Percentiles rank a stretch among this genome's conserved stretches.
Conservation (phyloP, 2,888 invertebrate species). For the Ellobium chinense region DNA sequence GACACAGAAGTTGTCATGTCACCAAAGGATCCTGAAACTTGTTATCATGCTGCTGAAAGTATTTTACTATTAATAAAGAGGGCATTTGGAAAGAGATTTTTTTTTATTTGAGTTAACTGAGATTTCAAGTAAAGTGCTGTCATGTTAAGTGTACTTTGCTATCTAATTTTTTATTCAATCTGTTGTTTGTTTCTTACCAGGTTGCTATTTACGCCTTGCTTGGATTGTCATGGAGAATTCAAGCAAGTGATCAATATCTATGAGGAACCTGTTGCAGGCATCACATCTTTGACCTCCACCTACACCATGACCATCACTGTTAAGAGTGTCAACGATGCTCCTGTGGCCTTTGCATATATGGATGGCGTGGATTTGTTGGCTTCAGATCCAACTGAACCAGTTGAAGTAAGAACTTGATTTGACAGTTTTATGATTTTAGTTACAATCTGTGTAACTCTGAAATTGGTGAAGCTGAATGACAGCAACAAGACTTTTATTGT, state of each 20-base stretch:
- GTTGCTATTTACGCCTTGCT: conserved; percentile 53
- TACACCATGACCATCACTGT: conserved; percentile 50
- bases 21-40: too few relatives aligned
- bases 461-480: too few relatives aligned
- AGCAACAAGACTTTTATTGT: too few relatives aligned
- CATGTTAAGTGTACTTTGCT: not conserved
- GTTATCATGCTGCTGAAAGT: too few relatives aligned
- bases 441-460: too few relatives aligned
- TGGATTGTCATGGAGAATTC: conserved; percentile 52
- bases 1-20: too few relatives aligned
- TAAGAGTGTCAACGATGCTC: conserved; percentile 51
- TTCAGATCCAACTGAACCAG: conserved; percentile 52
- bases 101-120: too few relatives aligned
- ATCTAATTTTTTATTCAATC: not conserved
- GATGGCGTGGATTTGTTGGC: conserved; percentile 44
- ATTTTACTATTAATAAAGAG: too few relatives aligned
- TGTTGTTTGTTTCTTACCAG: not conserved
- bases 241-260: conserved; percentile 44
- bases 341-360: conserved; percentile 49
- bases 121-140: too few relatives aligned
- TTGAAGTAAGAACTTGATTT: conserved; percentile 46
- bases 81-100: too few relatives aligned
- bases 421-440: not conserved
- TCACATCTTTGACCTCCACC: conserved; percentile 48
- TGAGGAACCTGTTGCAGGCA: conserved; percentile 53